These are phyloP conservation scores for Aphis gossypii DNA, from an alignment of 1,140 invertebrate genomes.

Conservation along the genomic window DNA sequence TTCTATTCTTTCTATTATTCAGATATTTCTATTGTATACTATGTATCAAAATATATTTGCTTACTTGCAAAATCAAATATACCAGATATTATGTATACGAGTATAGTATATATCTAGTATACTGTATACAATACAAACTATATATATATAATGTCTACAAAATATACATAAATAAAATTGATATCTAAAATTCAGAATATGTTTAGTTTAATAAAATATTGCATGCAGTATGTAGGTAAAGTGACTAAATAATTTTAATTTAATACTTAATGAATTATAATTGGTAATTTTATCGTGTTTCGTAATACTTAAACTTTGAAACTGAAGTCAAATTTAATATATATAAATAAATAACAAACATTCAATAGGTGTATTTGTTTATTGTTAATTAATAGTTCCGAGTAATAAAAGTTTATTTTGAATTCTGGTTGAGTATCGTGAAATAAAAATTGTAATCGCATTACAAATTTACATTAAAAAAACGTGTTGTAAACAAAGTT, in stretches of 20 bases:
- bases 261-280: not conserved
- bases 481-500: not conserved
- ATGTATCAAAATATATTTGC: not conserved
- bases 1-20: not conserved
- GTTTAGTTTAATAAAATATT: not conserved
- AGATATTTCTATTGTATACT: not conserved
- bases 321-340: not conserved
- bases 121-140: not conserved
- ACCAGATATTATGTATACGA: not conserved
- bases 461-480: conserved; percentile 12
- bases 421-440: not conserved
- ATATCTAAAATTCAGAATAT: not conserved
- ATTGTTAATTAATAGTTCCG: not conserved
- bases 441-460: not conserved
- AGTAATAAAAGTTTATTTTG: not conserved
- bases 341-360: not conserved
- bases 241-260: not conserved
- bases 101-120: not conserved
- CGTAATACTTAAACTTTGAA: not conserved
- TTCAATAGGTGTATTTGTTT: not conserved
- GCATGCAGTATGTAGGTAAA: not conserved
- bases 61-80: not conserved
- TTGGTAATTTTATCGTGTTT: not conserved
- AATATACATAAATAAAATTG: not conserved
- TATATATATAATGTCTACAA: not conserved